These are phyloP conservation scores for Phoxinus phoxinus DNA, from an alignment of 2,113 vertebrate genomes.

Conservation along the genomic window DNA sequence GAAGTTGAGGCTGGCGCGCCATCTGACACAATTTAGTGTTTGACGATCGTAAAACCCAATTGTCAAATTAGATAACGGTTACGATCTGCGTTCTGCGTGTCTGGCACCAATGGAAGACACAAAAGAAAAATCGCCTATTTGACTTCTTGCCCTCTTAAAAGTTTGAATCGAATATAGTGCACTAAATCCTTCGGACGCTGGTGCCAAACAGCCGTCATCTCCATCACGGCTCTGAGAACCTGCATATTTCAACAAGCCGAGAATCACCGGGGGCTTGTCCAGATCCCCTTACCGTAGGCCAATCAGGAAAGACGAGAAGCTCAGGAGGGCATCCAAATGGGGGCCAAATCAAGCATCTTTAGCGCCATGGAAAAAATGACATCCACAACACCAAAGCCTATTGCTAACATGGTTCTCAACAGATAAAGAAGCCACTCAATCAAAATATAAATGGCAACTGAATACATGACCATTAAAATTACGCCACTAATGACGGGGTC, in stretches of 20 bases:
- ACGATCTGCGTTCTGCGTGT: constrained; percentile 29
- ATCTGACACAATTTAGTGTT: constrained; percentile 50
- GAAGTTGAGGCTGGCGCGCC: not conserved
- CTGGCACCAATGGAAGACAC: not conserved
- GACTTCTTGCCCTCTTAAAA: constrained; percentile 28
- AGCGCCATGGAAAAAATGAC: constrained; percentile 40
- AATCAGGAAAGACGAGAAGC: constrained; percentile 70
- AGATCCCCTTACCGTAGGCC: constrained; percentile 48
- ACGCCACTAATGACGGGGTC: constrained; percentile 18
- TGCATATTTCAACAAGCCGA: constrained; percentile 55
- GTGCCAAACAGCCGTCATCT: constrained; percentile 65
- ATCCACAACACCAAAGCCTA: constrained; percentile 31
- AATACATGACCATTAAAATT: constrained; percentile 72
- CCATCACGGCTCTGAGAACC: constrained; percentile 39
- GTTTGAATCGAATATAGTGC: not conserved
- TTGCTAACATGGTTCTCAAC: constrained; percentile 49
- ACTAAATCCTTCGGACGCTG: not conserved
- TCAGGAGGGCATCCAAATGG: constrained; percentile 59
- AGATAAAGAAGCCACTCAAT: constrained; percentile 78
- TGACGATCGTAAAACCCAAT: constrained; percentile 59
- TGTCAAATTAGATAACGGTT: constrained; percentile 64
- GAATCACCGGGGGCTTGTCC: constrained; percentile 55
- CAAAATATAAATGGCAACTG: constrained; percentile 70
- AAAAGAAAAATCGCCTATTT: constrained; percentile 22
- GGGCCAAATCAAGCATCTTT: constrained; percentile 40